Percentiles rank a stretch among this genome's conserved stretches.
Evolutionary conservation across 2,888 invertebrate species (phyloP).

Genomic region (Amphipyra tragopoginis): DNA sequence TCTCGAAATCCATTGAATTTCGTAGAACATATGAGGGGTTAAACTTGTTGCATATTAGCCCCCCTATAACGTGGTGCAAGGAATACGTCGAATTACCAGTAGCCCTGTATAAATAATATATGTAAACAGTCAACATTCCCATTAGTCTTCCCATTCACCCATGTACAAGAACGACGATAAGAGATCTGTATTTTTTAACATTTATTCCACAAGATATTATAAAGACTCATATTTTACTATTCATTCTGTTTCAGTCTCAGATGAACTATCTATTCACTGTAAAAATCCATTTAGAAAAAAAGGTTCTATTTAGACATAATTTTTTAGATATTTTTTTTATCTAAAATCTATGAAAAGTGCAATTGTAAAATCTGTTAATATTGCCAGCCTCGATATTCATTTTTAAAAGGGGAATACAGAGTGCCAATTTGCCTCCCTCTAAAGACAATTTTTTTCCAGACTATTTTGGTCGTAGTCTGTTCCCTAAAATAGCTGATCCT

Average conservation of each 20-base stretch:
- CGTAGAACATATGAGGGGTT: too few species aligned
- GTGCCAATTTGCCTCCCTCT: too few species aligned
- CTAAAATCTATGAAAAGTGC: constrained; percentile 3
- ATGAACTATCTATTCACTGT: constrained; percentile 16
- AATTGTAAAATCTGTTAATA: constrained; percentile 9
- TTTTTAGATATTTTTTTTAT: constrained; percentile 16
- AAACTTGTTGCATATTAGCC: too few species aligned
- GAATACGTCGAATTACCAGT: too few species aligned
- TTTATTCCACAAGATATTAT: constrained; percentile 49
- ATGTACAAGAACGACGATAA: constrained; percentile 59
- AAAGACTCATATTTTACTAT: constrained; percentile 47
- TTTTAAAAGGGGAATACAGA: too few species aligned
- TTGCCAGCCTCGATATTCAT: too few species aligned
- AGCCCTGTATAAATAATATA: neutral
- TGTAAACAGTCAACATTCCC: constrained; percentile 47
- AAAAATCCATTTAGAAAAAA: constrained; percentile 18
- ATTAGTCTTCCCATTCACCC: constrained; percentile 50
- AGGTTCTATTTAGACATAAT: constrained; percentile 25
- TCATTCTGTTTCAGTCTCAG: constrained; percentile 34
- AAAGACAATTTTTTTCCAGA: too few species aligned
- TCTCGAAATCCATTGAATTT: too few species aligned
- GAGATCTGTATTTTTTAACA: constrained; percentile 60
- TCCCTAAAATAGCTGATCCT: too few species aligned
- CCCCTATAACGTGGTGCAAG: too few species aligned
- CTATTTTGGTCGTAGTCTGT: too few species aligned